Percentiles rank a stretch among this genome's conserved stretches.
These are phyloP conservation scores for Dascillus cervinus DNA, from an alignment of 2,888 invertebrate genomes.

Conservation along the genomic window DNA sequence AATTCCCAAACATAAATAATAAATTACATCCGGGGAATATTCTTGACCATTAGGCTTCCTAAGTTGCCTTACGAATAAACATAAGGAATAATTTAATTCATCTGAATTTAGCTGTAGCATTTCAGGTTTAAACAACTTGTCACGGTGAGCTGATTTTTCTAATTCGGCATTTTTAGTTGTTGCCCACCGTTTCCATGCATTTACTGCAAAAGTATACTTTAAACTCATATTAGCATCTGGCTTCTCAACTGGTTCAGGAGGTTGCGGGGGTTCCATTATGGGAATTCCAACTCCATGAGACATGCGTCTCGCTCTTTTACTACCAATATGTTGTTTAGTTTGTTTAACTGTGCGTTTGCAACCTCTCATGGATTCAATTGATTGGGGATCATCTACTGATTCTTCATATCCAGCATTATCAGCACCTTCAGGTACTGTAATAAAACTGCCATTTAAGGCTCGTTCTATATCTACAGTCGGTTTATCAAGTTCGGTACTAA, in stretches of 20 bases:
- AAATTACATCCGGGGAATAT: slow-evolving; percentile 84
- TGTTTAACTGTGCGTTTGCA: slow-evolving; percentile 17
- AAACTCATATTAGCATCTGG: slow-evolving; percentile 82
- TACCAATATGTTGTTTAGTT: slow-evolving; percentile 4
- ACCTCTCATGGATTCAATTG: slow-evolving; percentile 23
- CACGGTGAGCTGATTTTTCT: slow-evolving; percentile 11
- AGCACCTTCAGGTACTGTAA: slow-evolving; percentile 49
- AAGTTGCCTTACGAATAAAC: slow-evolving; percentile 81
- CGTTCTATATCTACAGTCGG: slow-evolving; percentile 80
- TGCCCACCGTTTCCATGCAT: slow-evolving; percentile 88
- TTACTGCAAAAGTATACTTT: slow-evolving; percentile 81
- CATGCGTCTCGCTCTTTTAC: slow-evolving; percentile 37
- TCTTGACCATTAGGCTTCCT: slow-evolving; percentile 59
- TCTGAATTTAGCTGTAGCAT: slow-evolving; percentile 75
- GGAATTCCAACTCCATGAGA: slow-evolving; percentile 42
- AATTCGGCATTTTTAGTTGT: slow-evolving; percentile 60
- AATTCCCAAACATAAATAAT: slow-evolving; percentile 82
- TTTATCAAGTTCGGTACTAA: slow-evolving; percentile 80
- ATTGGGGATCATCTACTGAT: slow-evolving; percentile 31
- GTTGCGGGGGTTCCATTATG: slow-evolving; percentile 43
- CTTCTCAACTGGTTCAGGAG: slow-evolving; percentile 64
- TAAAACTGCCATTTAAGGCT: slow-evolving; percentile 71
- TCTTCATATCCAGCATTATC: slow-evolving; percentile 20
- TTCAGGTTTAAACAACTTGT: slow-evolving; percentile 58
- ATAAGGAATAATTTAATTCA: slow-evolving; percentile 76